A percentile compares a stretch with the other conserved stretches of the same genome.
These are phyloP conservation scores for Clavelina lepadiformis DNA, from an alignment of 23 tunicate genomes.

Conservation along the genomic window DNA sequence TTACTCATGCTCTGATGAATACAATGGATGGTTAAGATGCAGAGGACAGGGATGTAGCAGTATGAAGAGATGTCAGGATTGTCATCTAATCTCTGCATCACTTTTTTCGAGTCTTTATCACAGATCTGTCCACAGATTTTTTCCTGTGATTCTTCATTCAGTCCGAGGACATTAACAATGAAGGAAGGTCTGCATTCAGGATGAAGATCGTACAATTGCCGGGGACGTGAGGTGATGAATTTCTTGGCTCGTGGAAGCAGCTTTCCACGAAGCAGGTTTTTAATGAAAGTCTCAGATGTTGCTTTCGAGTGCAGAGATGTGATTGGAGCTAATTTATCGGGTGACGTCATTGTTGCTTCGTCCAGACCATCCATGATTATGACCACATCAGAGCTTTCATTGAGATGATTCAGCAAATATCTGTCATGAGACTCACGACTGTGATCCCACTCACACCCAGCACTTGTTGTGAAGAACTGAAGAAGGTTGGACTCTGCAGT, in stretches of 20 bases:
- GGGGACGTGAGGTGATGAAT: neutral
- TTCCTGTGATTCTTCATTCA: neutral
- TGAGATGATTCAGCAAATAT: too few relatives aligned
- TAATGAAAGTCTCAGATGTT: neutral
- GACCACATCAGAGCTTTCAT: too few relatives aligned
- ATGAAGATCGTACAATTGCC: constrained; percentile 3
- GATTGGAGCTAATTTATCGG: too few relatives aligned
- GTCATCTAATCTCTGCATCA: neutral
- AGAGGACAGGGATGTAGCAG: neutral
- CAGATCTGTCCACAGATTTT: neutral
- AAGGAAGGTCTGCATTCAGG: neutral
- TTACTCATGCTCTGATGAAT: neutral
- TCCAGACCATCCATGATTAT: constrained; percentile 13
- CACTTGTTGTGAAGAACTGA: too few relatives aligned
- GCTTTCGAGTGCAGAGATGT: too few relatives aligned
- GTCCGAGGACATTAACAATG: constrained; percentile 1
- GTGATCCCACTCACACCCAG: too few relatives aligned
- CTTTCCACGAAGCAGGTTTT: neutral
- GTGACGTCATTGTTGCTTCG: too few relatives aligned
- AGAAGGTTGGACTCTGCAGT: neutral
- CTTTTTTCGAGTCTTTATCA: neutral
- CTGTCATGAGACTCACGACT: too few relatives aligned
- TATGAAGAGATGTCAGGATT: neutral
- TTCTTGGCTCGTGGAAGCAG: neutral
- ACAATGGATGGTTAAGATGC: neutral